These are phyloP conservation scores for Sebastes trivittatus DNA, from an alignment of 2,797 vertebrate genomes.

Conservation along the genomic window DNA sequence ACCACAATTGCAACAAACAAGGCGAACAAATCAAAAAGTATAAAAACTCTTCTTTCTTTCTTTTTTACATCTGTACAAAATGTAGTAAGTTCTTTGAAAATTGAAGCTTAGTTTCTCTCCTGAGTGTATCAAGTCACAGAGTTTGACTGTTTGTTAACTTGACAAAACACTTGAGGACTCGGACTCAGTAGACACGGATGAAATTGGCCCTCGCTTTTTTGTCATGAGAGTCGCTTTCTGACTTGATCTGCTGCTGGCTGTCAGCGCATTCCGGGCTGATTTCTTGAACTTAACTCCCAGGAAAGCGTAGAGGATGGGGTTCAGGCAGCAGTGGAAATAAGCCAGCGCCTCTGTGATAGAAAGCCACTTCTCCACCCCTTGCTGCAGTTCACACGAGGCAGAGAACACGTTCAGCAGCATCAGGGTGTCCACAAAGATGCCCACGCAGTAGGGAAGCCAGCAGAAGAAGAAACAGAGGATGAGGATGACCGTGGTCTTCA, in stretches of 20 bases:
- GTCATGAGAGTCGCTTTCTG: conserved; percentile 91
- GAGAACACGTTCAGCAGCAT: conserved; percentile 84
- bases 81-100: conserved; percentile 71
- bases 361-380: conserved; percentile 89
- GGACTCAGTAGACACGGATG: conserved; percentile 96
- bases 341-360: conserved; percentile 93
- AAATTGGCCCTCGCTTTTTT: conserved; percentile 92
- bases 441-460: conserved; percentile 94
- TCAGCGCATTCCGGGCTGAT: conserved; percentile 90
- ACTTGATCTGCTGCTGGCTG: conserved; percentile 89
- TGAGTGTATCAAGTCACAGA: conserved; percentile 25
- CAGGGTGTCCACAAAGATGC: conserved; percentile 91
- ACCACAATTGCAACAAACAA: conserved; percentile 28
- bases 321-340: conserved; percentile 98
- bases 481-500: conserved; percentile 96
- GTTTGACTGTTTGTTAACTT: conserved; percentile 85
- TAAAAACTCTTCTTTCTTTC: conserved; percentile 15
- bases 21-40: conserved; percentile 34
- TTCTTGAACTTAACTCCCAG: conserved; percentile 96
- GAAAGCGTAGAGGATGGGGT: conserved; percentile 98
- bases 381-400: conserved; percentile 84
- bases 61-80: conserved; percentile 74
- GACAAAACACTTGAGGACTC: conserved; percentile 97
- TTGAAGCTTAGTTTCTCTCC: conserved; percentile 59
- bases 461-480: conserved; percentile 95